phyloP scores from a whole-genome alignment of 2,797 vertebrate species.

The Epinephelus awoara region DNA sequence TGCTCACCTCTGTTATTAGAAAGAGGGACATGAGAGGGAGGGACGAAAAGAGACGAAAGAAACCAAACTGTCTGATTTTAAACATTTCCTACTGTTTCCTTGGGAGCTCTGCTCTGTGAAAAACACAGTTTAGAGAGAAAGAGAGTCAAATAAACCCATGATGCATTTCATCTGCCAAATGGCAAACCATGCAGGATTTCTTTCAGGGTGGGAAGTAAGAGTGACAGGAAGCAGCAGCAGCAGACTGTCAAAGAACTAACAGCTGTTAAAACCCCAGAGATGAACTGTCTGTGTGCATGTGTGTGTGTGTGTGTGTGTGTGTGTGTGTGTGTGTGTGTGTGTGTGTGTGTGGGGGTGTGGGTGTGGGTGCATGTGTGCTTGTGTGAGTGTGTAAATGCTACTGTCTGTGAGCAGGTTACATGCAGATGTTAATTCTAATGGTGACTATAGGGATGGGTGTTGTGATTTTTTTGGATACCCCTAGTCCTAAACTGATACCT shows the following conservation, averaged over 20 bases:
- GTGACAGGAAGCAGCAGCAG: conserved; percentile 29
- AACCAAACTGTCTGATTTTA: not conserved
- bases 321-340: no score
- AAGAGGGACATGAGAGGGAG: not conserved
- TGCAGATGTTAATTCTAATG: not conserved
- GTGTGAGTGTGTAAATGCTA: not conserved
- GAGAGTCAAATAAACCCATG: not conserved
- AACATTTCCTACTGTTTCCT: not conserved
- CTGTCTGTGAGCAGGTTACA: not conserved
- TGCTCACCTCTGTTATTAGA: conserved; percentile 12
- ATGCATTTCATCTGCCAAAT: conserved; percentile 25
- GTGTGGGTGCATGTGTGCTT: no score
- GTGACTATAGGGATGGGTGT: no score
- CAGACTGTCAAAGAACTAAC: conserved; percentile 29
- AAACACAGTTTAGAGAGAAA: not conserved
- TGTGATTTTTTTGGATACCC: no score
- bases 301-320: not conserved
- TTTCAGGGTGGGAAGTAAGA: not conserved
- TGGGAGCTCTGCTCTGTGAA: not conserved
- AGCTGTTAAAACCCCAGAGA: conserved; percentile 40
- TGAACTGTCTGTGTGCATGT: not conserved
- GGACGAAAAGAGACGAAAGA: not conserved
- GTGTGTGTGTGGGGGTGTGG: no score
- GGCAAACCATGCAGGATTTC: conserved; percentile 5
- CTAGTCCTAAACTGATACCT: no score